Conservation (phyloP, 2,888 invertebrate species). For the Prosapia bicincta region DNA sequence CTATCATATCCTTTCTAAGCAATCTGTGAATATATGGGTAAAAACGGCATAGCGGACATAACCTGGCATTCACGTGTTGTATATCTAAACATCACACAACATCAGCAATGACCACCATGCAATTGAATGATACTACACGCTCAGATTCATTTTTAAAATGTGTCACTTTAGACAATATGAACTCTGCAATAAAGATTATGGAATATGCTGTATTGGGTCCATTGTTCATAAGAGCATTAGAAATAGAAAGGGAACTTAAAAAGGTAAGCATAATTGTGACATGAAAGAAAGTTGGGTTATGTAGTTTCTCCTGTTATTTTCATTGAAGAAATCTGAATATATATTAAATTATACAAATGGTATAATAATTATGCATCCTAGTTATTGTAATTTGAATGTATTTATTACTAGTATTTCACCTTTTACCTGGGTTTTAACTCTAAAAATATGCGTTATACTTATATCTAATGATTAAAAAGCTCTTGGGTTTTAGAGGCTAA, state of each 20-base stretch:
- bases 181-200: conserved; percentile 84
- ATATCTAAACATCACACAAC: not conserved
- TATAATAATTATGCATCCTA: no score
- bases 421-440: no score
- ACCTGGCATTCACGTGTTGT: not conserved
- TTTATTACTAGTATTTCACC: no score
- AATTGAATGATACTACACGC: not conserved
- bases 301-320: not conserved
- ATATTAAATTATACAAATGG: no score
- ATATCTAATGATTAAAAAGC: no score
- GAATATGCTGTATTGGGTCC: conserved; percentile 99
- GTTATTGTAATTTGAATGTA: no score
- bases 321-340: no score
- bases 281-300: not conserved
- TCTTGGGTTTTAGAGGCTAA: no score
- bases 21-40: no score
- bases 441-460: no score
- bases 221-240: conserved; percentile 85
- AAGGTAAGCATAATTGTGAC: conserved; percentile 54
- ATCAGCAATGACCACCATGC: not conserved
- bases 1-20: no score
- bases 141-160: conserved; percentile 31
- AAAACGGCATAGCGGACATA: not conserved
- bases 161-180: conserved; percentile 59
- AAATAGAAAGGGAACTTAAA: conserved; percentile 87